Evolutionary conservation across 2,113 vertebrate genomes (phyloP).

Genomic region (Lutjanus erythropterus): DNA sequence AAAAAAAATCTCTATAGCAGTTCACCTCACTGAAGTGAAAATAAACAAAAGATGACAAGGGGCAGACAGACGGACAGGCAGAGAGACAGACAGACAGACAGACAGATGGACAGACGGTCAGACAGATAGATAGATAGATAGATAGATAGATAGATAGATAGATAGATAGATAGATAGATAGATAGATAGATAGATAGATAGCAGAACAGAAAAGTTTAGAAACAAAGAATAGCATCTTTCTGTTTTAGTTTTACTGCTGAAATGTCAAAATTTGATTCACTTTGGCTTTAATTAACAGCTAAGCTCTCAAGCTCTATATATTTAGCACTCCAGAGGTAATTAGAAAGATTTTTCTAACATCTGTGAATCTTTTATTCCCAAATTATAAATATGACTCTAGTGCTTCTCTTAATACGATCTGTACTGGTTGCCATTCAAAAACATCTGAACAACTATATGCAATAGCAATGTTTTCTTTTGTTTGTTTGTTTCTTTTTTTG

Average conservation of each 20-base stretch:
- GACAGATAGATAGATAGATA: background rate
- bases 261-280: background rate
- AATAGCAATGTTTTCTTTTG: background rate
- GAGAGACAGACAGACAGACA: background rate
- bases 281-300: background rate
- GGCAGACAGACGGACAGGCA: background rate
- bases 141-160: background rate
- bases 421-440: background rate
- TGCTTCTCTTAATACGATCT: background rate
- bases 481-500: background rate
- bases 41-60: conserved; percentile 5
- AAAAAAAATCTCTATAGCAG: conserved; percentile 15
- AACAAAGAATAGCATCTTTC: background rate
- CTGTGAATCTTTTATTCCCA: background rate
- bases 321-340: background rate
- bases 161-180: too few relatives aligned
- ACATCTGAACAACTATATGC: background rate
- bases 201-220: background rate
- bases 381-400: background rate
- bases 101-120: too few relatives aligned
- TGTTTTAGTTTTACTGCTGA: background rate
- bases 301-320: background rate
- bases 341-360: too few relatives aligned
- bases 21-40: conserved; percentile 2
- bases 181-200: too few relatives aligned